A percentile compares a stretch with the other conserved stretches of the same genome.
Evolutionary conservation across 2,797 vertebrate species (phyloP).

Genomic region (Potorous gilbertii): DNA sequence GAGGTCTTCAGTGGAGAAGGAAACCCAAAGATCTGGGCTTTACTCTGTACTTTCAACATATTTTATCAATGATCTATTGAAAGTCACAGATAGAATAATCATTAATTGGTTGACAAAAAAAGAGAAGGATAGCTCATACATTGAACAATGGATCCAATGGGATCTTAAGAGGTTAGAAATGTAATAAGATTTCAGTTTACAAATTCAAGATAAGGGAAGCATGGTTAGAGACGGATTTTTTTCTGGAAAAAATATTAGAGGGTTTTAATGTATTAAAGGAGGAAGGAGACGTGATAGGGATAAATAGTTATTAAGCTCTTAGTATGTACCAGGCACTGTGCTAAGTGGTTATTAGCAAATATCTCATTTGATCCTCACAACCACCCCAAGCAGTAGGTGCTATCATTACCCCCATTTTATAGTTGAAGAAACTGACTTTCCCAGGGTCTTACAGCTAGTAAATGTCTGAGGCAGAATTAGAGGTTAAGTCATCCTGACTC

Average conservation of each 20-base stretch:
- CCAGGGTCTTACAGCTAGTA: neutral
- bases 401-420: neutral
- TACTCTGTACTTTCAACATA: neutral
- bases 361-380: neutral
- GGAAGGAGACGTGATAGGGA: neutral
- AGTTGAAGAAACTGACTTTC: neutral
- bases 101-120: neutral
- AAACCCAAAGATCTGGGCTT: neutral
- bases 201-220: neutral
- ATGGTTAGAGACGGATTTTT: neutral
- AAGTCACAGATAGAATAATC: neutral
- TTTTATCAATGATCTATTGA: neutral
- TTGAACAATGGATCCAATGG: neutral
- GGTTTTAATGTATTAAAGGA: neutral
- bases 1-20: neutral
- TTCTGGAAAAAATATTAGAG: neutral
- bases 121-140: neutral
- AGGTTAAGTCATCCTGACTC: neutral
- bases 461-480: neutral
- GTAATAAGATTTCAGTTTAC: neutral
- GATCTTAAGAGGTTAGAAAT: neutral
- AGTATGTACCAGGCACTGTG: neutral
- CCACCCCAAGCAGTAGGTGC: neutral
- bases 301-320: neutral
- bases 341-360: neutral